Conservation (phyloP, 2,113 vertebrate species). For the Isurus oxyrinchus region DNA sequence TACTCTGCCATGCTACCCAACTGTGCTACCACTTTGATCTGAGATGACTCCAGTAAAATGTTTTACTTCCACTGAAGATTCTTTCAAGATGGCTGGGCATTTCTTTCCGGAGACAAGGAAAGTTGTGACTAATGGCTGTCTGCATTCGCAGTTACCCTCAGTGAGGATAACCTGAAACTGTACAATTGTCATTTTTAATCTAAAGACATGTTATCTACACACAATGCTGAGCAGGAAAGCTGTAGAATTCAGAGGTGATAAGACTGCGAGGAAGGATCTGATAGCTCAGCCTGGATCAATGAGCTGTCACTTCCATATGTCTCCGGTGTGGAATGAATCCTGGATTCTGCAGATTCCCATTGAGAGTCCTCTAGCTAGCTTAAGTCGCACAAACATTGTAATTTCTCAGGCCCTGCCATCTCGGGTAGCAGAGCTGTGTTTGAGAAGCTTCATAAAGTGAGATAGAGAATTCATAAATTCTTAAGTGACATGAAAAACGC, state of each 20-base stretch:
- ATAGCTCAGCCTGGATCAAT: too few species aligned
- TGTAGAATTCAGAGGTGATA: not conserved
- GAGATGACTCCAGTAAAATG: not conserved
- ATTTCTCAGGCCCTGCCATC: not conserved
- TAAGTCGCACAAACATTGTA: not conserved
- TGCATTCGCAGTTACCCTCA: not conserved
- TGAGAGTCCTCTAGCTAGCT: not conserved
- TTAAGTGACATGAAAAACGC: not conserved
- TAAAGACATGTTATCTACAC: not conserved
- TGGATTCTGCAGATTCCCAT: not conserved
- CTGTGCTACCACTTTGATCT: too few species aligned
- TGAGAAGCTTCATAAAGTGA: not conserved
- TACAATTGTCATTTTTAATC: not conserved
- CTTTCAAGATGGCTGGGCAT: not conserved
- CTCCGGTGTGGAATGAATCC: not conserved
- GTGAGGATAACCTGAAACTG: not conserved
- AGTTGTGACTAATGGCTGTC: not conserved
- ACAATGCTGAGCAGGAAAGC: not conserved
- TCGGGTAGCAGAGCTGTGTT: not conserved
- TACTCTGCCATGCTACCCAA: not conserved
- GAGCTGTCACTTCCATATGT: not conserved
- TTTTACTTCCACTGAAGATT: not conserved
- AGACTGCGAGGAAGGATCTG: not conserved
- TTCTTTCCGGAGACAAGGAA: not conserved
- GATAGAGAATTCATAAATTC: not conserved